Evolutionary conservation across 2,113 vertebrate species (phyloP).

Genomic region (Leptobrachium leishanense): DNA sequence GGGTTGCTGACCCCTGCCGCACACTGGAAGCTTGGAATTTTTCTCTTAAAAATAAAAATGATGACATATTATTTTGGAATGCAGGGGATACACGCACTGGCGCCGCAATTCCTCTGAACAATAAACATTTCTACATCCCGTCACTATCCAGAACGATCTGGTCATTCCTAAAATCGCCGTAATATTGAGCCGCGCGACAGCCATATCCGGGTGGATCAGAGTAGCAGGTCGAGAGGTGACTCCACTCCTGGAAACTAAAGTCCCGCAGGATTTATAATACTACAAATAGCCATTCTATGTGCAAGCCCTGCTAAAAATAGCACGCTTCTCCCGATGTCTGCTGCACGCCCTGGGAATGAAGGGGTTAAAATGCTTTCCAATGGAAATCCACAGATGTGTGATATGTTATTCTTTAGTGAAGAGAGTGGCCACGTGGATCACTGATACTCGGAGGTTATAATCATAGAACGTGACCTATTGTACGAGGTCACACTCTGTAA

Average conservation of each 20-base stretch:
- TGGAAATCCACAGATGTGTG: slow-evolving; percentile 23
- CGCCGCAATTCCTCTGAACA: background rate
- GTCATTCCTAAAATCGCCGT: slow-evolving; percentile 22
- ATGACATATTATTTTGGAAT: no score
- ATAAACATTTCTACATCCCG: slow-evolving; percentile 6
- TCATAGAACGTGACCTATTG: slow-evolving; percentile 42
- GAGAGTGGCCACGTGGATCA: background rate
- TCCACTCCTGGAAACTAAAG: slow-evolving; percentile 18
- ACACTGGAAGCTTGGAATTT: no score
- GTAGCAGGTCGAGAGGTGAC: background rate
- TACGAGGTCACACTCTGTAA: slow-evolving; percentile 18
- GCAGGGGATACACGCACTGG: background rate
- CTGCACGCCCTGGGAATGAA: background rate
- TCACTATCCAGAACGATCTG: background rate
- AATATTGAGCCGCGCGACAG: background rate
- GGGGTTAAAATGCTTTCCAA: background rate
- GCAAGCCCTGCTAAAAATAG: background rate
- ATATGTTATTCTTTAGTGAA: background rate
- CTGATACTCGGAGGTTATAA: slow-evolving; percentile 22
- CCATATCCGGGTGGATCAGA: background rate
- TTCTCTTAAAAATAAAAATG: no score
- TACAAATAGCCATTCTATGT: background rate
- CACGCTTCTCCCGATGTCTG: background rate
- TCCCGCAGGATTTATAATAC: slow-evolving; percentile 17
- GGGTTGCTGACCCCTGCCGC: no score